phyloP scores from a whole-genome alignment of 2,888 invertebrate species.

The Stenurella melanura region DNA sequence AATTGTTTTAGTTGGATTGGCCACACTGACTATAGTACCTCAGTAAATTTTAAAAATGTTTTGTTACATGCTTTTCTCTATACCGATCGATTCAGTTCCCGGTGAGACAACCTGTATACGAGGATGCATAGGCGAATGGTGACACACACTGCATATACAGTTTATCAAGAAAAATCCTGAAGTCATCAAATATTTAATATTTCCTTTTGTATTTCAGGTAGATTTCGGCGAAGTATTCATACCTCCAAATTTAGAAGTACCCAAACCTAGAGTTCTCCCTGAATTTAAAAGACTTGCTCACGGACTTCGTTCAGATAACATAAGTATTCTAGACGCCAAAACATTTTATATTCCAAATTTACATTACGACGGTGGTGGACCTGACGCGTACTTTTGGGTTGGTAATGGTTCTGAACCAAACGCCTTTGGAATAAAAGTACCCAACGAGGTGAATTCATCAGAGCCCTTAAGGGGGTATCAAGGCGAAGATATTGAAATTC shows the following conservation, averaged over 20 bases:
- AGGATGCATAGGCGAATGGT: too few relatives aligned
- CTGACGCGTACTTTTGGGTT: slow-evolving; percentile 97
- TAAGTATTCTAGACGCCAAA: slow-evolving; percentile 92
- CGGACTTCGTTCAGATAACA: slow-evolving; percentile 91
- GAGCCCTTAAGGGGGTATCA: slow-evolving; percentile 89
- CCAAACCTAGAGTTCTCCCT: slow-evolving; percentile 86
- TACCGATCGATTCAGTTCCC: too few relatives aligned
- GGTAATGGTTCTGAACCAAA: slow-evolving; percentile 90
- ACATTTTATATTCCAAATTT: slow-evolving; percentile 94
- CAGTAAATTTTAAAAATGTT: too few relatives aligned
- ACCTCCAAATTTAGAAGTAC: slow-evolving; percentile 84
- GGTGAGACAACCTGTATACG: too few relatives aligned
- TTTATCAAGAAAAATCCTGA: too few relatives aligned
- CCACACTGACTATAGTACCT: too few relatives aligned
- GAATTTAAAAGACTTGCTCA: slow-evolving; percentile 92
- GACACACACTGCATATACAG: too few relatives aligned
- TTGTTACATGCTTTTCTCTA: too few relatives aligned
- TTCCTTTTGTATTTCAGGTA: slow-evolving; percentile 77
- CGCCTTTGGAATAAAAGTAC: slow-evolving; percentile 88
- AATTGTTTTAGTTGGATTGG: too few relatives aligned
- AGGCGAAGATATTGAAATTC: slow-evolving; percentile 94
- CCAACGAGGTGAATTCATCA: slow-evolving; percentile 90
- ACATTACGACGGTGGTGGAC: slow-evolving; percentile 93
- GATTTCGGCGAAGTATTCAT: slow-evolving; percentile 92
- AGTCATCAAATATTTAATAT: slow-evolving; percentile 10